phyloP scores from a whole-genome alignment of 1,140 invertebrate genomes.

The Drosophila subobscura region DNA sequence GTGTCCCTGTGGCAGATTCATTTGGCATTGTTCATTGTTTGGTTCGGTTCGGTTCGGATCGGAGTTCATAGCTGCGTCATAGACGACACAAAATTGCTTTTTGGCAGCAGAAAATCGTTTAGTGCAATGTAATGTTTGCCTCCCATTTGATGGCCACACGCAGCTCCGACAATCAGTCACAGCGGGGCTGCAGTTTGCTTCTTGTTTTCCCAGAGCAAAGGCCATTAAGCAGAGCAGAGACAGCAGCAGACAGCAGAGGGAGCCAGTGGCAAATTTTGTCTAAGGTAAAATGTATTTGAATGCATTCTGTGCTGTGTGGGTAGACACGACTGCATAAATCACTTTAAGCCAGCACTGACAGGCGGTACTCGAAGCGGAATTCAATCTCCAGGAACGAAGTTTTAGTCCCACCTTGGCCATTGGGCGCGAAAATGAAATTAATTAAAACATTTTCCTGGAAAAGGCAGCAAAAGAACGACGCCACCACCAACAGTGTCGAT shows the following conservation, averaged over 20 bases:
- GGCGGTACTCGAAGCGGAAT: constrained; percentile 19
- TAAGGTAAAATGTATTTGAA: constrained; percentile 26
- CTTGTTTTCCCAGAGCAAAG: not conserved
- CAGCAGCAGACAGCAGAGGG: not conserved
- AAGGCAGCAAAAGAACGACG: constrained; percentile 23
- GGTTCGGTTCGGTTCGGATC: constrained; percentile 15
- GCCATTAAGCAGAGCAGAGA: constrained; percentile 25
- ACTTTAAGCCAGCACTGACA: constrained; percentile 18
- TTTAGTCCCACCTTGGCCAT: constrained; percentile 1
- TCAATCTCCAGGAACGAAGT: constrained; percentile 17
- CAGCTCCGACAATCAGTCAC: constrained; percentile 41
- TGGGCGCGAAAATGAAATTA: constrained; percentile 67
- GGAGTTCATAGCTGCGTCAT: constrained; percentile 19
- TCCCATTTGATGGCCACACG: constrained; percentile 33
- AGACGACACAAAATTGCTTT: constrained; percentile 50
- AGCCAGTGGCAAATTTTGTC: constrained; percentile 8
- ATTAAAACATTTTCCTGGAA: constrained; percentile 56
- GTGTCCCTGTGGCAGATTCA: not conserved
- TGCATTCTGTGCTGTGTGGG: constrained; percentile 13
- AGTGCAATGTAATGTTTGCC: constrained; percentile 40
- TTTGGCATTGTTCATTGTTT: constrained; percentile 17
- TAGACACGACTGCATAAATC: constrained; percentile 27
- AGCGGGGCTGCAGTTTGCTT: constrained; percentile 29
- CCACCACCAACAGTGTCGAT: constrained; percentile 56
- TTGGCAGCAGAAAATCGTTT: constrained; percentile 37